These are phyloP conservation scores for Exocentrus adspersus DNA, from an alignment of 2,888 invertebrate genomes.

Conservation along the genomic window DNA sequence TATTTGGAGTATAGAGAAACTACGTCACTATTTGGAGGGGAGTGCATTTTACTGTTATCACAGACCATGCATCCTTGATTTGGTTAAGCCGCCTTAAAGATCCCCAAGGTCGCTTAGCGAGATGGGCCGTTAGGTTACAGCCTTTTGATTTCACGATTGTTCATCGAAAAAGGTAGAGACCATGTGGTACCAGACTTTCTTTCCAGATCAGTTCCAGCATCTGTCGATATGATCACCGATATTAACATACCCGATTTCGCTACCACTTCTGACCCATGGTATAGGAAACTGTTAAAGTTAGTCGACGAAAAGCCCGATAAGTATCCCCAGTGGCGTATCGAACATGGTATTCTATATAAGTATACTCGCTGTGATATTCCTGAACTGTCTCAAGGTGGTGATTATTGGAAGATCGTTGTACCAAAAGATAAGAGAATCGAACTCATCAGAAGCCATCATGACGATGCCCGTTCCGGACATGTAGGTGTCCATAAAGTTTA, in stretches of 20 bases:
- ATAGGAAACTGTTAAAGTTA: slow-evolving; percentile 28
- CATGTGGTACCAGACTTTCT: slow-evolving; percentile 37
- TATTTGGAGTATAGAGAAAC: slow-evolving; percentile 38
- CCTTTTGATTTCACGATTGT: slow-evolving; percentile 33
- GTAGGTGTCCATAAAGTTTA: slow-evolving; percentile 19
- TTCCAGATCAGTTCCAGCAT: slow-evolving; percentile 28
- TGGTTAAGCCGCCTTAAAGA: slow-evolving; percentile 39
- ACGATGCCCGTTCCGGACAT: slow-evolving; percentile 17
- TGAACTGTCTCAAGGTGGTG: slow-evolving; percentile 18
- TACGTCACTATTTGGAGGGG: slow-evolving; percentile 39
- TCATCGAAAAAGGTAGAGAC: slow-evolving; percentile 37
- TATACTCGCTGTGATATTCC: slow-evolving; percentile 24
- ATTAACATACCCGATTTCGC: neutral
- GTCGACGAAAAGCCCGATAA: slow-evolving; percentile 23
- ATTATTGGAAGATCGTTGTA: slow-evolving; percentile 37
- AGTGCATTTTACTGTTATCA: slow-evolving; percentile 36
- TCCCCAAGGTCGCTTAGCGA: slow-evolving; percentile 34
- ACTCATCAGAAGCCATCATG: slow-evolving; percentile 15
- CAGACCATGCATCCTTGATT: slow-evolving; percentile 31
- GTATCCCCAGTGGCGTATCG: slow-evolving; percentile 37
- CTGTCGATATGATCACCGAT: slow-evolving; percentile 13
- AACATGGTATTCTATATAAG: slow-evolving; percentile 34
- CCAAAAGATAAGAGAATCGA: slow-evolving; percentile 29
- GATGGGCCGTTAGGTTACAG: slow-evolving; percentile 39
- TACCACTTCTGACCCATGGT: slow-evolving; percentile 32